Conservation (phyloP, 1,140 invertebrate species). For the Lanistes nyassanus region DNA sequence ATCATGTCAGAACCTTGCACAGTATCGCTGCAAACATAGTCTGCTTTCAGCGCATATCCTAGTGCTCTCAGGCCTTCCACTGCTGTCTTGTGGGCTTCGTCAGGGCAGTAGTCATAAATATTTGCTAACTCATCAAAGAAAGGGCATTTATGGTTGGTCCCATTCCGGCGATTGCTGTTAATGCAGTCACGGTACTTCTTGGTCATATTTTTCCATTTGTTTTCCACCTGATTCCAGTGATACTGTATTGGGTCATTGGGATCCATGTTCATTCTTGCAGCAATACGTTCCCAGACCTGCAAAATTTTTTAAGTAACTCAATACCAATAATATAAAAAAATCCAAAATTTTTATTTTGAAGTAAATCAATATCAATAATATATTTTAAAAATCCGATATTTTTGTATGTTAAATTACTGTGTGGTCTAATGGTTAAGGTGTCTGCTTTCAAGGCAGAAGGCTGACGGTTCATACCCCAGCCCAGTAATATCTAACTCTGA, state of each 20-base stretch:
- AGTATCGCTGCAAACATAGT: background rate
- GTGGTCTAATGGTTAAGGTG: no score
- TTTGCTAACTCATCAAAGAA: constrained; percentile 33
- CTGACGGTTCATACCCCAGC: no score
- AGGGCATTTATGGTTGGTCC: constrained; percentile 29
- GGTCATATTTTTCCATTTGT: constrained; percentile 41
- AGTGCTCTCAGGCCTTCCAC: constrained; percentile 3
- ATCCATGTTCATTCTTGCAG: constrained; percentile 12
- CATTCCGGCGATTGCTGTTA: constrained; percentile 29
- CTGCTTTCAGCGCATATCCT: background rate
- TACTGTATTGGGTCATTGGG: background rate
- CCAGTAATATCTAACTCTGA: no score
- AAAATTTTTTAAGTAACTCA: background rate
- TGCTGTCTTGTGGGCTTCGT: constrained; percentile 10
- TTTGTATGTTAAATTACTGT: no score
- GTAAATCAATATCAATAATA: no score
- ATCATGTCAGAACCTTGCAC: background rate
- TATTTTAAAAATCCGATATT: no score
- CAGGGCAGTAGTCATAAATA: constrained; percentile 34
- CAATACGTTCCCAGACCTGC: constrained; percentile 30
- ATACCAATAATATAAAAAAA: no score
- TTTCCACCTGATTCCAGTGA: constrained; percentile 32
- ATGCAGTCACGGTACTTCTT: constrained; percentile 37
- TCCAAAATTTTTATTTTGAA: no score
- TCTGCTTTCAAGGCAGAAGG: no score